Evolutionary conservation across 1,140 invertebrate genomes (phyloP), one percentile per base, ranked within the genome.

Genomic region (Cydia amplana): DNA sequence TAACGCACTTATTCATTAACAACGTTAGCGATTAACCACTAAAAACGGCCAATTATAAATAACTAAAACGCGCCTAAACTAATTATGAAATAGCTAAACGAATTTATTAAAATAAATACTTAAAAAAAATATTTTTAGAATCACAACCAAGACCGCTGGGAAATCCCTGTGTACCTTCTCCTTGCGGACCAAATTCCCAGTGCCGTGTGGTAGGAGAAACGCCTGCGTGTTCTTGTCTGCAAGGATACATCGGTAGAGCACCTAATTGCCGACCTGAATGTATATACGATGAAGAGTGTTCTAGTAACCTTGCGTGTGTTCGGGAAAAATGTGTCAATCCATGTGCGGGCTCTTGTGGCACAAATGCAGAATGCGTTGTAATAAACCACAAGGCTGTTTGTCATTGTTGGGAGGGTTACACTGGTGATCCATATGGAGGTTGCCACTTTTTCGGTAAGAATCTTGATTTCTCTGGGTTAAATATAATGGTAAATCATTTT

Each of bases 181-280:
- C 97, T 32, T 98, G 97, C 87, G 97, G 97, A 67, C 94, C 95
- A 14, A 96, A 97, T 90, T 96, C 96, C 14, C 93, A 96, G 84
- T 98, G 97, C 90, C 94, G 95, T 81, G 92, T 95, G 51, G 93
- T 95, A 80, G 94, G 95, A 64, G 94, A 95, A 76, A 96, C 95
- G 76, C 95, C 95, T 51, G 94, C 95, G 75, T 97, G 97, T 85
- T 95, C 95, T 80, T 97, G 97, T 89, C 93, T 95, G 79, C 90
- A 94, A 55, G 94, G 95, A 77, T 97, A 96, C 89, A 94, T 96
- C 76, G 96, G 96, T 77, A 94, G 96, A 76, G 94, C 96, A 23
- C 95, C 96, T 76, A 96, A 95, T 85, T 97, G 96, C 89, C 94
- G 95, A 73, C 96, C 97, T 67, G 96, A 97, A 93, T 97, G 96